These are phyloP conservation scores for Bombus pascuorum DNA, from an alignment of 1,140 invertebrate genomes.

Conservation along the genomic window DNA sequence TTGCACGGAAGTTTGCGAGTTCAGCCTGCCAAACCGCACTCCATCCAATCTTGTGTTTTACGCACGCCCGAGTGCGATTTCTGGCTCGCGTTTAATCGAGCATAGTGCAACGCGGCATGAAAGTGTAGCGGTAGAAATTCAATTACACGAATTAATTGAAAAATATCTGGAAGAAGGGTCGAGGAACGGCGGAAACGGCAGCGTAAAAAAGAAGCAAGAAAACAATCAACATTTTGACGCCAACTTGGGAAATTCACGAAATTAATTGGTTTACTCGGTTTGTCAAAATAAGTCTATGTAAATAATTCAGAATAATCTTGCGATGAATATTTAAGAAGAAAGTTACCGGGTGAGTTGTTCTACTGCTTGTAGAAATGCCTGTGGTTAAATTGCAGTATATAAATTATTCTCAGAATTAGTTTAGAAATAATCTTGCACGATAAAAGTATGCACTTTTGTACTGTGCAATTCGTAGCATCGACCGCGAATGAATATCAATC, in stretches of 20 bases:
- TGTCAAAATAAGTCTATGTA: neutral
- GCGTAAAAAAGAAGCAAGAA: too few species aligned
- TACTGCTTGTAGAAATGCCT: neutral
- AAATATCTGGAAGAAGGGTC: neutral
- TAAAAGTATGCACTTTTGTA: neutral
- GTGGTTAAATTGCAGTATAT: neutral
- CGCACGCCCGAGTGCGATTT: slow-evolving; percentile 14
- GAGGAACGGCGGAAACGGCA: too few species aligned
- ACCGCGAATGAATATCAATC: neutral
- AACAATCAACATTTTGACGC: too few species aligned
- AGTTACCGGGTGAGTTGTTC: too few species aligned
- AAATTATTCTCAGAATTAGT: neutral
- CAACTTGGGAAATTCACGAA: too few species aligned
- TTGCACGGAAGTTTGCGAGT: slow-evolving; percentile 34
- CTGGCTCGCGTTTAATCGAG: slow-evolving; percentile 33
- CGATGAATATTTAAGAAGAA: slow-evolving; percentile 1
- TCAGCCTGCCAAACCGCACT: slow-evolving; percentile 28
- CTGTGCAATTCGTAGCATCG: neutral
- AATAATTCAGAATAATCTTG: neutral
- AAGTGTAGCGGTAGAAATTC: neutral
- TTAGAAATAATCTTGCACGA: neutral
- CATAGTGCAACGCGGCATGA: slow-evolving; percentile 13
- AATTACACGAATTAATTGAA: slow-evolving; percentile 22
- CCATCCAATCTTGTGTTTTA: slow-evolving; percentile 49
- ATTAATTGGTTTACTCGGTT: neutral